Conservation (phyloP, 2,113 vertebrate species). For the Oreochromis niloticus region DNA sequence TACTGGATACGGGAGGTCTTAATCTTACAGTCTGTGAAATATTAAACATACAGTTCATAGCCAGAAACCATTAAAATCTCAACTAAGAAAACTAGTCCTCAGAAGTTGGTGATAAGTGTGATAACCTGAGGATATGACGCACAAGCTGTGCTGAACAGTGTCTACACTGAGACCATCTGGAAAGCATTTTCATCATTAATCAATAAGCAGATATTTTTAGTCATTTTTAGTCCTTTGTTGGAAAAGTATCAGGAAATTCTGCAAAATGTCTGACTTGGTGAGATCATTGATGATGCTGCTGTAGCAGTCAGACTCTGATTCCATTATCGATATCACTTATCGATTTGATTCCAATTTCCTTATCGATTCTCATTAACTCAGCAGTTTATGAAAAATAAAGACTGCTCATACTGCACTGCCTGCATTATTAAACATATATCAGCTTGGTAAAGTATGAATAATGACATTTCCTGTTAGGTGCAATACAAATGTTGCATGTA, state of each 20-base stretch:
- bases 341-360: too few species aligned
- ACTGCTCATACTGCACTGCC: neutral
- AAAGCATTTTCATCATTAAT: neutral
- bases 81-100: neutral
- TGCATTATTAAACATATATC: neutral
- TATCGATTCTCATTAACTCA: neutral
- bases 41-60: neutral
- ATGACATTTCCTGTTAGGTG: neutral
- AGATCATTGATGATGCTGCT: fast-evolving
- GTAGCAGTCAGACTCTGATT: neutral
- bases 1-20: neutral
- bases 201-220: neutral
- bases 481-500: neutral
- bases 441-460: neutral
- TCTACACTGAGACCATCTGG: neutral
- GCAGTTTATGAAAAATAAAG: neutral
- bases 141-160: neutral
- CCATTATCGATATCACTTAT: fast-evolving
- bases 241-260: neutral
- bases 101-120: neutral
- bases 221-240: neutral
- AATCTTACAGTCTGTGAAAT: neutral
- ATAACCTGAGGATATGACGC: neutral
- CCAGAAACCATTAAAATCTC: fast-evolving
- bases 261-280: neutral